Evolutionary conservation across 2,113 vertebrate species (phyloP).

Genomic region (Dascyllus trimaculatus): DNA sequence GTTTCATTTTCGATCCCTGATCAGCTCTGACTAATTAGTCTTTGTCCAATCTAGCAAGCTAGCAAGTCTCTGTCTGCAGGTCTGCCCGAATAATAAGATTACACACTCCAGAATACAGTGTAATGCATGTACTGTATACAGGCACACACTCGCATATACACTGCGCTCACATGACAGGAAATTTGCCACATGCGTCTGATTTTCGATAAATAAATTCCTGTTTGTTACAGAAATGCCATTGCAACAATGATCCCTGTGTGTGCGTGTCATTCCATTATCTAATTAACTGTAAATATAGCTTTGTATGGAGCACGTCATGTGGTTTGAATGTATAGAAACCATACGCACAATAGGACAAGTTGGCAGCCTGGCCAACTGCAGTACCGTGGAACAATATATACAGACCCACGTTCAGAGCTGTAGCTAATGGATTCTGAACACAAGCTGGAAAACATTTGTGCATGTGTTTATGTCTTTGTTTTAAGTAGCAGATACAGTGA

Average conservation of each 20-base stretch:
- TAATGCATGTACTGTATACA: background rate
- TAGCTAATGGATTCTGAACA: constrained; percentile 57
- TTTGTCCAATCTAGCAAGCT: constrained; percentile 32
- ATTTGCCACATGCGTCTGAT: constrained; percentile 39
- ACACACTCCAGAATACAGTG: constrained; percentile 20
- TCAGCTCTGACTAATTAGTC: background rate
- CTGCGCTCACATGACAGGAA: constrained; percentile 18
- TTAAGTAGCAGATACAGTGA: constrained; percentile 1
- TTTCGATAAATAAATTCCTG: constrained; percentile 63
- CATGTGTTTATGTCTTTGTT: constrained; percentile 32
- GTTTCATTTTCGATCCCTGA: constrained; percentile 4
- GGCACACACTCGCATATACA: constrained; percentile 2
- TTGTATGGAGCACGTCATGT: constrained; percentile 32
- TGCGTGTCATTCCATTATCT: constrained; percentile 53
- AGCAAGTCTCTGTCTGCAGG: constrained; percentile 49
- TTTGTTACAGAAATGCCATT: constrained; percentile 49
- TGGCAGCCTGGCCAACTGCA: constrained; percentile 43
- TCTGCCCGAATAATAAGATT: constrained; percentile 47
- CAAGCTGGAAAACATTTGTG: constrained; percentile 48
- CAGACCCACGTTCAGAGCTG: constrained; percentile 51
- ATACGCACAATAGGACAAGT: constrained; percentile 41
- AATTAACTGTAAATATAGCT: constrained; percentile 43
- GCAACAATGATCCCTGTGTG: constrained; percentile 50
- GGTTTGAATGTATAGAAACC: constrained; percentile 57
- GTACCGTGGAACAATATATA: constrained; percentile 54